phyloP scores from a whole-genome alignment of 2,797 vertebrate species.

The Octomys mimax region DNA sequence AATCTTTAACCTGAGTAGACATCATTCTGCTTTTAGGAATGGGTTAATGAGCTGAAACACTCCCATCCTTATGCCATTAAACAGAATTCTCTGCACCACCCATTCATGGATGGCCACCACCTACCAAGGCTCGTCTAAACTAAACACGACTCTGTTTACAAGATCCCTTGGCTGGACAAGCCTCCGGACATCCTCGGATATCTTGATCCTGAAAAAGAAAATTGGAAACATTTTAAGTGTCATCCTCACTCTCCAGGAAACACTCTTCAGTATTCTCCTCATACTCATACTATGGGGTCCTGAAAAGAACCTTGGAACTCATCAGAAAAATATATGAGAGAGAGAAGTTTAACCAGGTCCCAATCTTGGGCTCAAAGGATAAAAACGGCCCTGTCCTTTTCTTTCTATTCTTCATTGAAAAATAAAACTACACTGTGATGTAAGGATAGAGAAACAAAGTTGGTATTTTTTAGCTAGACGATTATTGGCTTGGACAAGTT shows the following conservation, averaged over 20 bases:
- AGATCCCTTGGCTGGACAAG: slow-evolving; percentile 91
- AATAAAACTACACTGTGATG: neutral
- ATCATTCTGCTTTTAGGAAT: neutral
- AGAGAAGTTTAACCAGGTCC: neutral
- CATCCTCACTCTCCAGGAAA: neutral
- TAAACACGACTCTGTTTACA: slow-evolving; percentile 93
- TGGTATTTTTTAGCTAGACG: neutral
- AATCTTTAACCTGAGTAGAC: neutral
- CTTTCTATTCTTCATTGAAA: neutral
- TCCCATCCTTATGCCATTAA: too few species aligned
- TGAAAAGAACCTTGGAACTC: neutral
- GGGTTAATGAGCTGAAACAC: neutral
- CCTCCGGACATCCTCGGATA: slow-evolving; percentile 93
- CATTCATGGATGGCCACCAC: slow-evolving; percentile 23
- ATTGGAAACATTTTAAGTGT: neutral
- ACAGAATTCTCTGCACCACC: neutral
- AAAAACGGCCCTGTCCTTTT: neutral
- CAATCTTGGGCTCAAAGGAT: neutral
- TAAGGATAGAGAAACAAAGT: neutral
- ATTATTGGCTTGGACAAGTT: neutral
- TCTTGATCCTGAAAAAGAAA: slow-evolving; percentile 91
- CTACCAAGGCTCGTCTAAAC: slow-evolving; percentile 93
- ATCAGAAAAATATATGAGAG: neutral
- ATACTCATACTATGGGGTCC: neutral
- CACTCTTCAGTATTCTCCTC: neutral